Conservation (phyloP, 2,888 invertebrate genomes). For the Eilema caniola region DNA sequence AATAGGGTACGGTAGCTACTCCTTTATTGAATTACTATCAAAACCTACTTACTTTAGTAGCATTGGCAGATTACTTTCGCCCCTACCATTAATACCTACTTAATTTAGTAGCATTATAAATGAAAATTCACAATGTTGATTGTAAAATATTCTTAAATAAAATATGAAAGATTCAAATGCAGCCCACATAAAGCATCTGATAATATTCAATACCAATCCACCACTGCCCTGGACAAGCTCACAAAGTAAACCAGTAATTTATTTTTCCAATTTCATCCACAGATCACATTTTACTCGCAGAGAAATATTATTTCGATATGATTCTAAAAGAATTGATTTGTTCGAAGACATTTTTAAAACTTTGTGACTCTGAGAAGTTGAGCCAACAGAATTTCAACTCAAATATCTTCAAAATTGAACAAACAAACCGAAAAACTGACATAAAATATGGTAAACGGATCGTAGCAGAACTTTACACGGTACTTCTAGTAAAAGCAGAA, state of each 20-base stretch:
- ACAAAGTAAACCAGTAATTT: neutral
- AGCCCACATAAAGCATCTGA: no score
- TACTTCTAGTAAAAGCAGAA: conserved; percentile 11
- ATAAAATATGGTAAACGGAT: conserved; percentile 31
- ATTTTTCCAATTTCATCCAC: neutral
- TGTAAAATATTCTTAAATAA: no score
- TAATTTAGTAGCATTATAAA: no score
- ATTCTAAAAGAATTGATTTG: conserved; percentile 27
- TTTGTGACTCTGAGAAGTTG: conserved; percentile 29
- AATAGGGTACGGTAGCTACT: no score
- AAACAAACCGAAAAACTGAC: conserved; percentile 29
- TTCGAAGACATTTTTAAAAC: conserved; percentile 29
- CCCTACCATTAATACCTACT: no score
- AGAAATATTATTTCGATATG: conserved; percentile 13
- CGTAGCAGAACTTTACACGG: conserved; percentile 21
- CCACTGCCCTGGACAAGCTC: neutral
- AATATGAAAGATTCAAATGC: no score
- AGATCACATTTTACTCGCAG: conserved; percentile 21
- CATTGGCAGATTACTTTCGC: no score
- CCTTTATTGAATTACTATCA: no score
- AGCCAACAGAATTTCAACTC: conserved; percentile 28
- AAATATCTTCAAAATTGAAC: conserved; percentile 29
- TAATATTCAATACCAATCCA: neutral
- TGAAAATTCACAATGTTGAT: neutral
- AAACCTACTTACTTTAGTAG: no score